Evolutionary conservation across 2,888 invertebrate genomes (phyloP).

Genomic region (Spilarctia lutea): DNA sequence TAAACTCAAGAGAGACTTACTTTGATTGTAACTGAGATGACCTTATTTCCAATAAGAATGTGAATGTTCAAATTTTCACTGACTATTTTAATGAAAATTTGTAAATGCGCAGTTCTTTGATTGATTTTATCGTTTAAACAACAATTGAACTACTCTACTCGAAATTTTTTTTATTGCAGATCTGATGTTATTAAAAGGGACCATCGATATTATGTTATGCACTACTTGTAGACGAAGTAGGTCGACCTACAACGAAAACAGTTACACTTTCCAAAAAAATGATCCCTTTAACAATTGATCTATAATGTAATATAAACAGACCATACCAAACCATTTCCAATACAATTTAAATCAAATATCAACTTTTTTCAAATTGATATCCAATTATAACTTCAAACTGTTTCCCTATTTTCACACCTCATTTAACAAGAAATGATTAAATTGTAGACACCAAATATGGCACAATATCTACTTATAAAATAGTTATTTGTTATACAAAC

Average conservation of each 20-base stretch:
- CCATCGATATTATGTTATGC: background rate
- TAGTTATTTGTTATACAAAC: background rate
- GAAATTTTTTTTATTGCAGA: too few relatives aligned
- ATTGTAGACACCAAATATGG: background rate
- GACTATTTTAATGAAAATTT: too few relatives aligned
- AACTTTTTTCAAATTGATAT: slow-evolving; percentile 6
- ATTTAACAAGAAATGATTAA: background rate
- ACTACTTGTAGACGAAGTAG: background rate
- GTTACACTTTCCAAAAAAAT: background rate
- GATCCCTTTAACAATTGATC: slow-evolving; percentile 13
- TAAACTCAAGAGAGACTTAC: background rate
- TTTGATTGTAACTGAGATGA: too few relatives aligned
- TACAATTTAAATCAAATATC: slow-evolving; percentile 17
- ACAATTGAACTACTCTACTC: too few relatives aligned
- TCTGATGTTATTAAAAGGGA: too few relatives aligned
- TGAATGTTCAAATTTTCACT: too few relatives aligned
- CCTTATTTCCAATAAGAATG: too few relatives aligned
- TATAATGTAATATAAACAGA: slow-evolving; percentile 9
- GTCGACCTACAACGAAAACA: background rate
- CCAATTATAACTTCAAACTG: slow-evolving; percentile 12
- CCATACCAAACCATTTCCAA: slow-evolving; percentile 22
- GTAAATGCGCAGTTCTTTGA: too few relatives aligned
- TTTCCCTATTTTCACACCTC: slow-evolving; percentile 18
- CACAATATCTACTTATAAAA: background rate
- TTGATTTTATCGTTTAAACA: too few relatives aligned